phyloP scores from a whole-genome alignment of 2,113 vertebrate genomes.

The Apeltes quadracus region DNA sequence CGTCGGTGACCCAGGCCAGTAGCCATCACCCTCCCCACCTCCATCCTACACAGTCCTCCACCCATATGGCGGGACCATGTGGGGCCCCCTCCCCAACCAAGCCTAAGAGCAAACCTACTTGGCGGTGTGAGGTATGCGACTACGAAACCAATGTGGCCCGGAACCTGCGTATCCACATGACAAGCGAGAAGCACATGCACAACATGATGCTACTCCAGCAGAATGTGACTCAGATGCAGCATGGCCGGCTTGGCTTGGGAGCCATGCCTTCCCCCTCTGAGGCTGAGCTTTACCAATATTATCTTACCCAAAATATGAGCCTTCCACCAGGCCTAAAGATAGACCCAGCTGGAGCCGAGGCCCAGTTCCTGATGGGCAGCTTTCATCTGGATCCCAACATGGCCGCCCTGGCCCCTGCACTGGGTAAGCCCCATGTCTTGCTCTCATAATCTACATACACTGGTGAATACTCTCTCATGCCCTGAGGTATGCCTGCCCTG shows the following conservation, averaged over 20 bases:
- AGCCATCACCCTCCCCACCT: conserved; percentile 83
- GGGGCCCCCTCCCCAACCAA: conserved; percentile 96
- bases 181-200: conserved; percentile 99
- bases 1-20: conserved; percentile 81
- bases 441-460: neutral
- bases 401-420: conserved; percentile 88
- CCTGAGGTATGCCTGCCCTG: conserved; percentile 34
- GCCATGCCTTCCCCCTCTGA: conserved; percentile 93
- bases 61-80: conserved; percentile 88
- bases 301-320: conserved; percentile 97
- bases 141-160: conserved; percentile 98
- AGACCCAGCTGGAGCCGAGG: conserved; percentile 87
- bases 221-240: conserved; percentile 95
- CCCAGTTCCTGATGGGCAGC: conserved; percentile 93
- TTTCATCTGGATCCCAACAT: conserved; percentile 94
- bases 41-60: conserved; percentile 82
- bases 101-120: conserved; percentile 98
- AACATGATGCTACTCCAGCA: conserved; percentile 99
- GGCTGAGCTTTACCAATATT: conserved; percentile 98
- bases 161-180: conserved; percentile 99
- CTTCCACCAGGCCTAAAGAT: conserved; percentile 91
- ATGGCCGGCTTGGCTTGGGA: conserved; percentile 89
- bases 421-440: conserved; percentile 85
- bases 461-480: conserved; percentile 20
- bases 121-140: conserved; percentile 98